Conservation (phyloP, 1,140 invertebrate genomes). For the Anoplolepis gracilipes region DNA sequence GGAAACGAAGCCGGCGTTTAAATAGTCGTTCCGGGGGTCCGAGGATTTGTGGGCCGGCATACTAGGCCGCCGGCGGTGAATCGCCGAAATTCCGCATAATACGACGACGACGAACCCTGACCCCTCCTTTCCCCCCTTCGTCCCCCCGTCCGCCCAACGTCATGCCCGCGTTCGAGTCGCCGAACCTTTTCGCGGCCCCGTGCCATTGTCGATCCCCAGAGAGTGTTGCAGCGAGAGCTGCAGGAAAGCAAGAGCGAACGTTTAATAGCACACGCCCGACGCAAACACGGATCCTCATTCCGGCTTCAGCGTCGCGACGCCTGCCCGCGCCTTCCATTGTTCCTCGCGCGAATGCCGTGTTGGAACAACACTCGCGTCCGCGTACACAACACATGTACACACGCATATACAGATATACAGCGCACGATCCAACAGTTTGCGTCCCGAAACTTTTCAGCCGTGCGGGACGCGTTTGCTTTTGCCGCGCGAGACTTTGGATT, state of each 20-base stretch:
- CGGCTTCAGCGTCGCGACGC: constrained; percentile 59
- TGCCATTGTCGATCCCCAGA: constrained; percentile 39
- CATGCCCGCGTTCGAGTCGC: background rate
- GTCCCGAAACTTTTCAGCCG: constrained; percentile 19
- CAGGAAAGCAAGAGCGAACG: constrained; percentile 30
- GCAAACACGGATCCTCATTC: constrained; percentile 65
- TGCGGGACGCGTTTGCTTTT: background rate
- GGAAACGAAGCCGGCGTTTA: constrained; percentile 62
- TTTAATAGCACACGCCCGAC: constrained; percentile 69
- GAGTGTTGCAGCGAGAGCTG: constrained; percentile 17
- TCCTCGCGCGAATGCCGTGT: constrained; percentile 6
- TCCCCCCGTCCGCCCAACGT: background rate
- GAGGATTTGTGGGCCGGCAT: constrained; percentile 67
- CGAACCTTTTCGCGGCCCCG: background rate
- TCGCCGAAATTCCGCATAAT: constrained; percentile 58
- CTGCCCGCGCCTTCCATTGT: constrained; percentile 47
- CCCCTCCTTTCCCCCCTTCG: background rate
- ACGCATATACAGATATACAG: too few species aligned
- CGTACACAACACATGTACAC: too few species aligned
- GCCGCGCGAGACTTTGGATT: constrained; percentile 30
- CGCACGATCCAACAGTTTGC: constrained; percentile 41
- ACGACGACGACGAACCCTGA: constrained; percentile 22
- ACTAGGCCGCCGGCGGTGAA: constrained; percentile 47
- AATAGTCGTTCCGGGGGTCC: constrained; percentile 52
- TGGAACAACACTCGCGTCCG: too few species aligned